Evolutionary conservation across 2,113 vertebrate species (phyloP).

Genomic region (Microcebus griseorufus): DNA sequence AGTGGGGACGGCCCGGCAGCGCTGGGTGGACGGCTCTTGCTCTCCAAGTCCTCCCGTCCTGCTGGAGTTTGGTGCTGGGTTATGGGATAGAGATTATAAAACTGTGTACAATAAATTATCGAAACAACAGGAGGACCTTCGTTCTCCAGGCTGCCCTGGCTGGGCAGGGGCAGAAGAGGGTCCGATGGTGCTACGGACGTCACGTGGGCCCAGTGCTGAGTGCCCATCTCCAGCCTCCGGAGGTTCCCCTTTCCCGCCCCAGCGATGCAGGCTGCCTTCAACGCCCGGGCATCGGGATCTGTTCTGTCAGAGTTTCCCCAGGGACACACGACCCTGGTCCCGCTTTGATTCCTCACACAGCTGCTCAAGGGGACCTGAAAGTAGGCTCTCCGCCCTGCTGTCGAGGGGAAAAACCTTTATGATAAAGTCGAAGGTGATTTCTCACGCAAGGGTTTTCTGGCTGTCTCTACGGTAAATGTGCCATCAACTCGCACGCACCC

Average conservation of each 20-base stretch:
- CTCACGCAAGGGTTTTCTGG: neutral
- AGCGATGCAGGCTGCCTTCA: neutral
- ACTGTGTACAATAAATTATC: neutral
- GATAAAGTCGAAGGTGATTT: neutral
- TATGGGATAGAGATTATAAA: neutral
- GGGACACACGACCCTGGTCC: neutral
- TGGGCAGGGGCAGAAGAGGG: neutral
- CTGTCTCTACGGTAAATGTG: neutral
- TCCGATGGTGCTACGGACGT: neutral
- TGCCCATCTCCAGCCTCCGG: neutral
- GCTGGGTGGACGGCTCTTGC: rapidly evolving
- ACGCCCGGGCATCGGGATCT: neutral
- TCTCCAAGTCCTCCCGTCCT: too few relatives aligned
- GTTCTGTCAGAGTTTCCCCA: neutral
- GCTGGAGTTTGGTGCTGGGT: neutral
- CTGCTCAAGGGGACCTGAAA: too few relatives aligned
- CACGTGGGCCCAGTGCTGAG: neutral
- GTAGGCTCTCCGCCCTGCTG: neutral
- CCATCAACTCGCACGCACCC: neutral
- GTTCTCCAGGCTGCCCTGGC: too few relatives aligned
- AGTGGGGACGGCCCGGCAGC: neutral
- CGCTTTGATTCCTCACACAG: neutral
- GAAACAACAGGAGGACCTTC: neutral
- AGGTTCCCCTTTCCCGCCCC: neutral
- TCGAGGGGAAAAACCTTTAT: neutral